A percentile compares a stretch with the other conserved stretches of the same genome.
These are phyloP conservation scores for Metalampra italica DNA, from an alignment of 2,888 invertebrate species.

Conservation along the genomic window DNA sequence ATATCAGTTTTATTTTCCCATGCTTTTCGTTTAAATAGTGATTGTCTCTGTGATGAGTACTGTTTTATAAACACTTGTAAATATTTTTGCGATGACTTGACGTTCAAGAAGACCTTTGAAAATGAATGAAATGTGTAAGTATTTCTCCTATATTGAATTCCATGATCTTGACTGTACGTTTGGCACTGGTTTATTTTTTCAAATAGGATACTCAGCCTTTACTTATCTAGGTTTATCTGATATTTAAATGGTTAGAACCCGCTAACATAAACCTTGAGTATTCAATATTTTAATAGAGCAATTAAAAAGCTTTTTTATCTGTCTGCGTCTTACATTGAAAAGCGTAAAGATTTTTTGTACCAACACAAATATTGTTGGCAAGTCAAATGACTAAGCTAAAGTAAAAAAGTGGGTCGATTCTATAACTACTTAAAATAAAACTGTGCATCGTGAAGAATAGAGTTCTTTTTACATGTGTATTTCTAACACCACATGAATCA, in stretches of 20 bases:
- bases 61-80: constrained; percentile 14
- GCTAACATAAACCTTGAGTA: too few relatives aligned
- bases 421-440: constrained; percentile 11
- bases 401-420: constrained; percentile 22
- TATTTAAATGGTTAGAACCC: too few relatives aligned
- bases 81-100: constrained; percentile 34
- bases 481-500: not conserved
- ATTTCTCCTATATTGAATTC: constrained; percentile 17
- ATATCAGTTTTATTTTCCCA: constrained; percentile 34
- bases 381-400: constrained; percentile 21
- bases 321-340: too few relatives aligned
- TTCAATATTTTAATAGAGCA: too few relatives aligned
- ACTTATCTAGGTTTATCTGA: too few relatives aligned
- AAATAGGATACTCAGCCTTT: too few relatives aligned
- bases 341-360: too few relatives aligned
- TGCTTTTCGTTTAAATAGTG: constrained; percentile 16
- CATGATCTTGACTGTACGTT: not conserved
- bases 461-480: constrained; percentile 14
- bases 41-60: constrained; percentile 27
- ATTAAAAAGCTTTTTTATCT: too few relatives aligned
- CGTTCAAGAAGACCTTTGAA: constrained; percentile 21
- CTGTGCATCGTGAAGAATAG: constrained; percentile 16
- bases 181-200: too few relatives aligned
- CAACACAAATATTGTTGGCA: not conserved
- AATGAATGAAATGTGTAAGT: constrained; percentile 71